Evolutionary conservation across 2,888 invertebrate species (phyloP).

Genomic region (Campoplex nolae): DNA sequence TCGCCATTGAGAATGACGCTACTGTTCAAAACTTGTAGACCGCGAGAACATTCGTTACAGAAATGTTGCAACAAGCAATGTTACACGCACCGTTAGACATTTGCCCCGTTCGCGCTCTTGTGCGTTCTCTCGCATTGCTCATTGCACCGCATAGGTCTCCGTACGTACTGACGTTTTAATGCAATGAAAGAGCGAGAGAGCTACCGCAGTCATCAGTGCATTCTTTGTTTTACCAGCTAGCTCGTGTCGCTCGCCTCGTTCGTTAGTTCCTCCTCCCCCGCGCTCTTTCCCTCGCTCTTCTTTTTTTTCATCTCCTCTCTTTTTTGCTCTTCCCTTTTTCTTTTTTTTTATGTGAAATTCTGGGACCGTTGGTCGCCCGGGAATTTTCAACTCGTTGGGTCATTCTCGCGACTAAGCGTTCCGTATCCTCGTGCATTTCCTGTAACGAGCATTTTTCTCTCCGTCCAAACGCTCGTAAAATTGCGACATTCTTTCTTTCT

Average conservation of each 20-base stretch:
- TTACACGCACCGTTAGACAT: conserved; percentile 30
- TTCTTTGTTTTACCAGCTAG: conserved; percentile 43
- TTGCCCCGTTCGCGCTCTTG: conserved; percentile 8
- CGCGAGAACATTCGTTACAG: conserved; percentile 24
- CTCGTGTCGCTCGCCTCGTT: conserved; percentile 20
- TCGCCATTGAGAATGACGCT: not conserved
- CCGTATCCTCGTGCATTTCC: conserved; percentile 12
- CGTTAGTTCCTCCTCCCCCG: conserved; percentile 1
- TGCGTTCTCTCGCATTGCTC: conserved; percentile 1
- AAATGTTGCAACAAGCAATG: conserved; percentile 28
- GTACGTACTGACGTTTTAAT: not conserved
- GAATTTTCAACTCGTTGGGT: not conserved
- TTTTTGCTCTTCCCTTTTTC: not conserved
- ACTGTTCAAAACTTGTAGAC: conserved; percentile 11
- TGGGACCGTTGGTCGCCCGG: conserved; percentile 17
- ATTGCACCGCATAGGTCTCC: not conserved
- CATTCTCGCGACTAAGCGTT: not conserved
- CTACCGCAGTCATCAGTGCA: conserved; percentile 2
- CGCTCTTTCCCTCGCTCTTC: not conserved
- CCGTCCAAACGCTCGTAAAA: not conserved
- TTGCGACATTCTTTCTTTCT: not conserved
- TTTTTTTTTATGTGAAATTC: conserved; percentile 1
- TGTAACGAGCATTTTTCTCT: not conserved
- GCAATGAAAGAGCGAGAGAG: conserved; percentile 2
- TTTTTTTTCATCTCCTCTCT: not conserved